A percentile compares a stretch with the other conserved stretches of the same genome.
Evolutionary conservation across 1,140 invertebrate genomes (phyloP).

Genomic region (Pristionchus pacificus): DNA sequence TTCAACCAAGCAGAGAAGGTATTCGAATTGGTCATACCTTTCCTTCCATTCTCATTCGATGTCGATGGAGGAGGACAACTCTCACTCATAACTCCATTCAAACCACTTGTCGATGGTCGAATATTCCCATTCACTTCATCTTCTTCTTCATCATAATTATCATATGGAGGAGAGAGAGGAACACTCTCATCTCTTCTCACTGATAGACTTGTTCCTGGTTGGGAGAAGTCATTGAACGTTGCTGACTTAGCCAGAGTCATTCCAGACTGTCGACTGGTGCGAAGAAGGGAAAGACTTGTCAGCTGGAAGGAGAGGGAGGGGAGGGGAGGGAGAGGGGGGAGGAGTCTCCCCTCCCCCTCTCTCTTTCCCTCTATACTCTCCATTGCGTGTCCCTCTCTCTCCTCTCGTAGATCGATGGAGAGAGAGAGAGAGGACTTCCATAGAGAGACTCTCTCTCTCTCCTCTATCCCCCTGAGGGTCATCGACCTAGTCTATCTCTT

Average conservation of each 20-base stretch:
- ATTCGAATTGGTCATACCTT: too few relatives aligned
- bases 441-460: too few relatives aligned
- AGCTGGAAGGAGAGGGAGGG: background rate
- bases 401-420: background rate
- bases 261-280: background rate
- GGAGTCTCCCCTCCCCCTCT: background rate
- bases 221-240: background rate
- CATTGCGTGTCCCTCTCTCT: background rate
- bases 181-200: background rate
- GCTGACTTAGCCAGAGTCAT: background rate
- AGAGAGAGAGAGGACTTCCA: background rate
- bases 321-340: background rate
- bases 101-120: background rate
- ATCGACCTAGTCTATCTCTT: background rate
- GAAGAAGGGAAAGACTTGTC: too few relatives aligned
- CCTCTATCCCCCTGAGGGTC: too few relatives aligned
- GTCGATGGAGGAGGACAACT: background rate
- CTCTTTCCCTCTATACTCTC: background rate
- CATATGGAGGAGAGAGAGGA: too few relatives aligned
- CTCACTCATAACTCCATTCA: background rate
- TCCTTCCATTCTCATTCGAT: too few relatives aligned
- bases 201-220: background rate
- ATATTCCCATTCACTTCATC: background rate
- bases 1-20: background rate
- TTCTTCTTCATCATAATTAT: background rate